Base-by-base conservation (phyloP, 2,113 vertebrate genomes). In the Progne subis region DNA sequence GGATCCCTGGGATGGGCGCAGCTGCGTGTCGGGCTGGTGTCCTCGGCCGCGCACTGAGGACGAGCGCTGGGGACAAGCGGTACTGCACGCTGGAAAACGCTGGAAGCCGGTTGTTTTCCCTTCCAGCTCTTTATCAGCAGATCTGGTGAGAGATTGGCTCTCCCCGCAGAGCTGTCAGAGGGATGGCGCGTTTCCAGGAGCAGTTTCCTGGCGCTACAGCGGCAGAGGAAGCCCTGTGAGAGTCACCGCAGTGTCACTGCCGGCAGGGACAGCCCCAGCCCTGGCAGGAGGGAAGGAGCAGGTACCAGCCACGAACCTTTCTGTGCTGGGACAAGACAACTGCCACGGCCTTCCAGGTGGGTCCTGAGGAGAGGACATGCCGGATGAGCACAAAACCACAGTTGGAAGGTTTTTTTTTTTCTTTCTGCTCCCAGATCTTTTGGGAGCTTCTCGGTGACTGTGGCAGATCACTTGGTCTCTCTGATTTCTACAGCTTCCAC, bases 11-110 rank as follows among this genome's bases (percentile, higher is more conserved):
- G 8, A 8, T 37, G 37, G 37, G 37, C 11, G 3, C n/a, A 5
- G 53, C 59, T 13, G 29, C 0, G 0, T 2, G 10, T 2, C 20
- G 2, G 44, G 44, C 32, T 12, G 75, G 47, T 18, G 82, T 8
- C 15, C 6, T 9, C 5, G 85, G 64, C 2, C 3, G 1, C 3
- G 1, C 70, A 16, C 43, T 75, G 82, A 49, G 70, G 82, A 49
- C 15, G 1, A 5, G 3, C 29, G 0, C 47, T 49, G 89, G 77
- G 55, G 8, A 34, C 32, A 12, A 2, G 50, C 0, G 4, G 92
- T 81, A 53, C 69, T 78, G 74, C 81, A 44, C 5, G 0, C 2
- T 14, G 80, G 12, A 37, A 82, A 86, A n/a, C 0, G 2, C 72
- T 74, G 78, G 12, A 25, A 78, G 20, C 21, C 0, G 3, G 5